These are phyloP conservation scores for Butorides virescens DNA, from an alignment of 2,113 vertebrate species.

Conservation along the genomic window DNA sequence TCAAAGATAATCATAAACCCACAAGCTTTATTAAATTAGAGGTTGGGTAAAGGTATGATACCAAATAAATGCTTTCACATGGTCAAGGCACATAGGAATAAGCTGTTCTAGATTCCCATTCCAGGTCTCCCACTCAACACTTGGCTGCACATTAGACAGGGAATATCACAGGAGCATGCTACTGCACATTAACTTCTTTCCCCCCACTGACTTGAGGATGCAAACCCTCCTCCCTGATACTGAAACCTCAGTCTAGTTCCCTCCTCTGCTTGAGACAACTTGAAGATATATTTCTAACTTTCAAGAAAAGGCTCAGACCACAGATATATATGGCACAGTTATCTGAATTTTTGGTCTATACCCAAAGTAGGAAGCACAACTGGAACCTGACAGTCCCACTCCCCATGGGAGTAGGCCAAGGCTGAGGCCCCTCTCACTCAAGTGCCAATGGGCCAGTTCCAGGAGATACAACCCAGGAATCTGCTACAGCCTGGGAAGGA, in stretches of 20 bases:
- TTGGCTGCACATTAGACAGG: neutral
- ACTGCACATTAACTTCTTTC: neutral
- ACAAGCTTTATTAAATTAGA: neutral
- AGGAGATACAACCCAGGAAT: neutral
- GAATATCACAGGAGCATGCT: neutral
- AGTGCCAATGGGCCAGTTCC: fast-evolving
- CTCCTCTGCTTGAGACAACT: neutral
- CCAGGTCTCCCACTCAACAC: neutral
- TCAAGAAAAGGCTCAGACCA: neutral
- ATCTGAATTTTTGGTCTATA: neutral
- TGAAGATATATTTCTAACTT: neutral
- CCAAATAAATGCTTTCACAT: neutral
- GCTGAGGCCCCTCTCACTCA: neutral
- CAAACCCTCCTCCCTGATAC: neutral
- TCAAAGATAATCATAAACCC: neutral
- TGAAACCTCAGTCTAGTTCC: neutral
- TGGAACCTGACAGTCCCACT: neutral
- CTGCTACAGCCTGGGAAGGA: neutral
- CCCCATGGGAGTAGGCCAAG: neutral
- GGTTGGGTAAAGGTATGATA: neutral
- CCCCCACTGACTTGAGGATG: neutral
- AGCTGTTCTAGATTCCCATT: neutral
- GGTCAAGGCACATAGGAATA: neutral
- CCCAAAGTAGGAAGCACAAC: neutral
- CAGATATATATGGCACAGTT: neutral